Evolutionary conservation across 1,140 invertebrate genomes (phyloP).

Genomic region (Hetaerina americana): DNA sequence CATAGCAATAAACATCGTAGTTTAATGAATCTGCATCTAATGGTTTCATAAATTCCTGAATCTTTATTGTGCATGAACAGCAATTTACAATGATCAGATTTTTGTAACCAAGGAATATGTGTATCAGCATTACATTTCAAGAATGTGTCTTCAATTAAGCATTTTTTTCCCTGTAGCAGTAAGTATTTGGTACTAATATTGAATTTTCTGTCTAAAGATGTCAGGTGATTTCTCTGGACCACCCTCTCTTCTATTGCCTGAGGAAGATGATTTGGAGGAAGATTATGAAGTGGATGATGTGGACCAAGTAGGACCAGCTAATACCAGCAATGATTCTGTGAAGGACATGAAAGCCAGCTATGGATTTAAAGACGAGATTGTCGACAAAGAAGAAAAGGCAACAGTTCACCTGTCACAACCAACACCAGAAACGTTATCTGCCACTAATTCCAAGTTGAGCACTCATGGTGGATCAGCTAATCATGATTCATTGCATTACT

Average conservation of each 20-base stretch:
- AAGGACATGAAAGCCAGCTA: not conserved
- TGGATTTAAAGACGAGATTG: slow-evolving; percentile 1
- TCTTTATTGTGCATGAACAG: too few species aligned
- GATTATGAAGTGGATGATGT: slow-evolving; percentile 9
- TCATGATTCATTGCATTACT: slow-evolving; percentile 33
- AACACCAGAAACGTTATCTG: not conserved
- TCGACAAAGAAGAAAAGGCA: not conserved
- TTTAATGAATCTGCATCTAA: too few species aligned
- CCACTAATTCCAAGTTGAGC: not conserved
- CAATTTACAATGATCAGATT: too few species aligned
- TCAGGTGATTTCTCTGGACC: slow-evolving; percentile 28
- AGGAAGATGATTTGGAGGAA: not conserved
- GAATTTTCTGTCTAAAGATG: slow-evolving; percentile 23
- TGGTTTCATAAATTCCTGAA: too few species aligned
- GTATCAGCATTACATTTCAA: too few species aligned
- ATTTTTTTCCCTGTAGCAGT: too few species aligned
- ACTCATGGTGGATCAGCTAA: not conserved
- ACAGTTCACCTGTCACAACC: not conserved
- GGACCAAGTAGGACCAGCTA: not conserved
- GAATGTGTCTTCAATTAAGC: too few species aligned
- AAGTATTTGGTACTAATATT: not conserved
- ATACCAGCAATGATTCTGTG: not conserved
- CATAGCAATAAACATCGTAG: too few species aligned
- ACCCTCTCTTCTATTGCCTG: not conserved
- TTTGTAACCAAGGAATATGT: too few species aligned